Percentiles rank a stretch among this genome's conserved stretches.
phyloP scores from a whole-genome alignment of 1,140 invertebrate species.

The Lithobius niger region DNA sequence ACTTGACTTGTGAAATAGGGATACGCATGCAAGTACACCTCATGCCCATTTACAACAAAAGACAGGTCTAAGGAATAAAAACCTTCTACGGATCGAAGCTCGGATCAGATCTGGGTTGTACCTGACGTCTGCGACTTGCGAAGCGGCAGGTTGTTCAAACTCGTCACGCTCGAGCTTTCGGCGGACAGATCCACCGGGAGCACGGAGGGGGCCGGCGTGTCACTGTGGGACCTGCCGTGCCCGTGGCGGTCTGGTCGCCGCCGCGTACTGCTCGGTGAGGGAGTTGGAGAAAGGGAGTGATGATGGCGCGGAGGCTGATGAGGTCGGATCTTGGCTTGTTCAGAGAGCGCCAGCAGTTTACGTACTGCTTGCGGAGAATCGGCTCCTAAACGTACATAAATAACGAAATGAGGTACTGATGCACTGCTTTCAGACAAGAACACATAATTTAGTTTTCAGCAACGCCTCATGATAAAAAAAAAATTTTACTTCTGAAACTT shows the following conservation, averaged over 20 bases:
- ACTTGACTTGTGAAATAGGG: no score
- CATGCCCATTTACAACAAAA: no score
- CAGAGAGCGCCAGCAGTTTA: constrained; percentile 75
- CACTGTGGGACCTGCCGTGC: constrained; percentile 79
- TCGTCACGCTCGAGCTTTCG: constrained; percentile 89
- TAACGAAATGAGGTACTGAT: constrained; percentile 5
- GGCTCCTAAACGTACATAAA: constrained; percentile 48
- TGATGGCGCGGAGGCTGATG: constrained; percentile 57
- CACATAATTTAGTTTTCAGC: no score
- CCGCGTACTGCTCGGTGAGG: constrained; percentile 30
- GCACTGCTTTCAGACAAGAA: not conserved
- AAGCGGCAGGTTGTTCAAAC: constrained; percentile 71
- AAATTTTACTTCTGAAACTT: no score
- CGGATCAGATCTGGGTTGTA: no score
- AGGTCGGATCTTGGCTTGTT: constrained; percentile 66
- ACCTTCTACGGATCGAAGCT: no score
- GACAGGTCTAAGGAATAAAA: no score
- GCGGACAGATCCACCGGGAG: constrained; percentile 76
- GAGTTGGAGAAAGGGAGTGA: constrained; percentile 38
- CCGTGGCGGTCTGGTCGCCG: constrained; percentile 39
- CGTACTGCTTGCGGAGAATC: constrained; percentile 90
- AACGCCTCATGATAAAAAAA: no score
- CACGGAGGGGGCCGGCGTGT: constrained; percentile 56
- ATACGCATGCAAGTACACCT: no score
- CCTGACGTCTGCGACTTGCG: constrained; percentile 72